Conservation (phyloP, 2,888 invertebrate genomes). For the Entomobrya multifasciata region DNA sequence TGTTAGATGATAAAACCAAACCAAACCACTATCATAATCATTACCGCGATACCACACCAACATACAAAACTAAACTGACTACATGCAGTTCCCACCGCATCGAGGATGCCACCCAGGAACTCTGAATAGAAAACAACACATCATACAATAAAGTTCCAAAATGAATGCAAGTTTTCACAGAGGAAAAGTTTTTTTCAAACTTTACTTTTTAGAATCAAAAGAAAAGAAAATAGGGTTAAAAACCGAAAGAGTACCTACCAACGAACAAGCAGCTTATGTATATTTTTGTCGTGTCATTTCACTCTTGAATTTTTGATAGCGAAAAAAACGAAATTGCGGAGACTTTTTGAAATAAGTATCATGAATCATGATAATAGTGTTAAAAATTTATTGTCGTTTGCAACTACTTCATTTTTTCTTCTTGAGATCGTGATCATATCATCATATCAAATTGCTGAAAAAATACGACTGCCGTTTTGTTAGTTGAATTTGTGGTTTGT, state of each 20-base stretch:
- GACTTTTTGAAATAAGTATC: no score
- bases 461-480: neutral
- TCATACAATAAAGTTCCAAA: no score
- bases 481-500: neutral
- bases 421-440: conserved; percentile 36
- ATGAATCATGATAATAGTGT: no score
- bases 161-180: neutral
- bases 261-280: no score
- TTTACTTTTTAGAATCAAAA: no score
- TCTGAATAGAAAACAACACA: conserved; percentile 18
- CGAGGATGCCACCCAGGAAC: conserved; percentile 48
- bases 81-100: conserved; percentile 52
- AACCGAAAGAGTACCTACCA: conserved; percentile 23
- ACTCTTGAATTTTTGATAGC: neutral
- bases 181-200: neutral
- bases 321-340: neutral
- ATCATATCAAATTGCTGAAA: conserved; percentile 12
- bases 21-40: conserved; percentile 29
- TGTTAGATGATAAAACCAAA: conserved; percentile 58
- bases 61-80: neutral
- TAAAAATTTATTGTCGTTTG: no score
- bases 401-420: neutral
- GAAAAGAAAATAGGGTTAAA: no score
- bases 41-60: neutral
- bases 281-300: conserved; percentile 43